Evolutionary conservation across 2,888 invertebrate species (phyloP), one percentile per base, ranked within the genome.

Genomic region (Trachelus iudaicus): DNA sequence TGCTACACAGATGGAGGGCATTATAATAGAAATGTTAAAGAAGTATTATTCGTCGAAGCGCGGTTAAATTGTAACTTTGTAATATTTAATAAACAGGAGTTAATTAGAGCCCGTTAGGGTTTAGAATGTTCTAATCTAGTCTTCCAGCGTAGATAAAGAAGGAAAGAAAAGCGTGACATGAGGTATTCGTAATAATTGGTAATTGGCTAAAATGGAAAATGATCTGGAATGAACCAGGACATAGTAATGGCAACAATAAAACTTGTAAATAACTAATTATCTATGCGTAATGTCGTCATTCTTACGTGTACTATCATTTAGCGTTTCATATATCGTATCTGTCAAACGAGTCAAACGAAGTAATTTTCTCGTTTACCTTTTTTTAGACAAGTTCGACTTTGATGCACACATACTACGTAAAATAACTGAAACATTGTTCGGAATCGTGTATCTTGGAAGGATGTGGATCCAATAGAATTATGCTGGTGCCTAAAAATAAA

Each of bases 91-190:
- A 69, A 73, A 34, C 31, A 23, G n/a, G 37, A 74, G 73, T 71
- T 75, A 75, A 76, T 74, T 83, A 82, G 81, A 83, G 76, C 86
- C 79, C 83, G 81, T 83, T 87, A 83, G 85, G 83, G 83, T 86
- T 83, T 85, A 80, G 83, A 84, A 83, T 83, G 81, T 82, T 86
- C 82, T 85, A 87, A 88, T 89, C 89, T 89, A 89, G 89, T 89
- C 89, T 89, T 89, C 88, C 89, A 87, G 81, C 82, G 81, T 85
- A 86, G 81, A 83, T 82, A 82, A 75, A 76, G 35, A 75, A 23
- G 34, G 13, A 56, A 76, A 73, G 76, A 30, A 73, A 35, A 69
- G 69, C 34, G 30, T 68, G 73, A 69, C 34, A 69, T 69, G 68
- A 71, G 73, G 33, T 68, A 69, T 31, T 68, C 74, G 13, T 15